Evolutionary conservation across 1,140 invertebrate genomes (phyloP).

Genomic region (Drosophila navojoa): DNA sequence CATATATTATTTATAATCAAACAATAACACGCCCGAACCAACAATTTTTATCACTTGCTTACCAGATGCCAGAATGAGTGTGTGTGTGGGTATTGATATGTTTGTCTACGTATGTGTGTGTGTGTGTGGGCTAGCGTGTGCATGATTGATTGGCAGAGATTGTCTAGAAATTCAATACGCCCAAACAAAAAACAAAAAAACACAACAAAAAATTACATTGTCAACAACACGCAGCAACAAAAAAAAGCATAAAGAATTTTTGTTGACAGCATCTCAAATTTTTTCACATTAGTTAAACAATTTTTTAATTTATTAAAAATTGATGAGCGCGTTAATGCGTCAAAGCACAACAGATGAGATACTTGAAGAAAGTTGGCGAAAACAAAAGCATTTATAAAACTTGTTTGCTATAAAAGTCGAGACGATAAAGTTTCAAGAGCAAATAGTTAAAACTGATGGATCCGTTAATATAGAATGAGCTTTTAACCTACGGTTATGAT

Average conservation of each 20-base stretch:
- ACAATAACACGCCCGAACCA: constrained; percentile 29
- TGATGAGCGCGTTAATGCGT: not conserved
- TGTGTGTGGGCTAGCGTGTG: constrained; percentile 19
- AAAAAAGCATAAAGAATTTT: constrained; percentile 19
- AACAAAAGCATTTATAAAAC: no score
- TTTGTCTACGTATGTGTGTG: no score
- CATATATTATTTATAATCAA: constrained; percentile 7
- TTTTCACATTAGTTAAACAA: constrained; percentile 25
- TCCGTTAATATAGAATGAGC: no score
- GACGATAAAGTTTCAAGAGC: no score
- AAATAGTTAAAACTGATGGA: no score
- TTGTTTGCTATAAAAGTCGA: no score
- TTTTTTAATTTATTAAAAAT: constrained; percentile 20
- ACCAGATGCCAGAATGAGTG: not conserved
- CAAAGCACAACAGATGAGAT: not conserved
- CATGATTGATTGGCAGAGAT: constrained; percentile 72
- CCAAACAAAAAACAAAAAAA: constrained; percentile 14
- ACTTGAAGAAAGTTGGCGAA: not conserved
- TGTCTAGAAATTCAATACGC: constrained; percentile 56
- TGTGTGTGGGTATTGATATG: not conserved
- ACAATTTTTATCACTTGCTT: no score
- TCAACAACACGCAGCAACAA: not conserved
- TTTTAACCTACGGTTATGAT: no score
- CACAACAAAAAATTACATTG: not conserved
- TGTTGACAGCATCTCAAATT: constrained; percentile 7